Evolutionary conservation across 2,113 vertebrate species (phyloP).

Genomic region (Tachysurus vachellii): DNA sequence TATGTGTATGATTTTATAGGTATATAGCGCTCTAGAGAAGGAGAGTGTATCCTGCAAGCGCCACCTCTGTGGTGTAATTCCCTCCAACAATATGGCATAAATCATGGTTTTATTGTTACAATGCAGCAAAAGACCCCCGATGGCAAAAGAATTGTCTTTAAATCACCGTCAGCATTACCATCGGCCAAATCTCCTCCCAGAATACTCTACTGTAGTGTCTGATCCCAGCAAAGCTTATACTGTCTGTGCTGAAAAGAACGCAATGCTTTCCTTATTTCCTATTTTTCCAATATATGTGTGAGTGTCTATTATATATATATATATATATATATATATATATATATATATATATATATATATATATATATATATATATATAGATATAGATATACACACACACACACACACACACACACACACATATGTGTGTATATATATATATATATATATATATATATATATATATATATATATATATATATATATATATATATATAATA

Average conservation of each 20-base stretch:
- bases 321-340: constrained; percentile 69
- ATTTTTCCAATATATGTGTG: constrained; percentile 67
- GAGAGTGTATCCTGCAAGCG: constrained; percentile 38
- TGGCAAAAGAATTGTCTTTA: constrained; percentile 65
- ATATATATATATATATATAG: constrained; percentile 41
- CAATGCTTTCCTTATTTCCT: constrained; percentile 75
- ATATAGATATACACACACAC: constrained; percentile 77
- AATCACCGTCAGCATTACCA: constrained; percentile 65
- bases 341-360: constrained; percentile 71
- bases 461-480: no score
- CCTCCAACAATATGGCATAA: constrained; percentile 59
- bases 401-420: no score
- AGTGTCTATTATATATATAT: neutral
- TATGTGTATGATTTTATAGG: constrained; percentile 34
- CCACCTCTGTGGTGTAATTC: constrained; percentile 48
- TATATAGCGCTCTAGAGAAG: constrained; percentile 31
- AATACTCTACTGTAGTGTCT: constrained; percentile 41
- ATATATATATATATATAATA: no score
- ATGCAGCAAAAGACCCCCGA: constrained; percentile 64
- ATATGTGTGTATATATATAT: no score
- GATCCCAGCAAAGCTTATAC: constrained; percentile 62
- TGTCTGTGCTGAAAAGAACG: constrained; percentile 64
- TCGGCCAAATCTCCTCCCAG: constrained; percentile 55
- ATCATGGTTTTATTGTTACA: constrained; percentile 65
- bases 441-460: no score